phyloP scores from a whole-genome alignment of 2,113 vertebrate species.

The Cyprinodon variegatus region DNA sequence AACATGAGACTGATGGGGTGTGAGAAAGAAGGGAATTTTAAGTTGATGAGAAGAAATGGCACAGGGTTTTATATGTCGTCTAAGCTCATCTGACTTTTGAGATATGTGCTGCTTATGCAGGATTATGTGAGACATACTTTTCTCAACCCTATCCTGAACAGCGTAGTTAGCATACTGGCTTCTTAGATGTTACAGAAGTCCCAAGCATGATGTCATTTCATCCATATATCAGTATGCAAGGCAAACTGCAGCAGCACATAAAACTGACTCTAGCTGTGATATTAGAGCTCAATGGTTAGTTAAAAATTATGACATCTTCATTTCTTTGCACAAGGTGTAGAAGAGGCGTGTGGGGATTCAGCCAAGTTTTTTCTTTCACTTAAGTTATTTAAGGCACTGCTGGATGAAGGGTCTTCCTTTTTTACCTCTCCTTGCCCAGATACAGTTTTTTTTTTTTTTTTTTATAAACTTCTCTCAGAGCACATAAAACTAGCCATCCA shows the following conservation, averaged over 20 bases:
- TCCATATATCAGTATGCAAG: constrained; percentile 20
- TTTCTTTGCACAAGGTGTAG: constrained; percentile 16
- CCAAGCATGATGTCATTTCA: constrained; percentile 5
- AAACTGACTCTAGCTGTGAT: background rate
- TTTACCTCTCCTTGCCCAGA: constrained; percentile 25
- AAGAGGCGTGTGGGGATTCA: constrained; percentile 15
- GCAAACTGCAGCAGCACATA: background rate
- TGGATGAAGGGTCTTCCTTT: constrained; percentile 32
- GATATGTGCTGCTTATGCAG: constrained; percentile 68
- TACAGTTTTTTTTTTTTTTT: constrained; percentile 33
- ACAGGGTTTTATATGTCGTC: constrained; percentile 73
- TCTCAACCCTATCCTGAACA: constrained; percentile 37
- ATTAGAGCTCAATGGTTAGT: background rate
- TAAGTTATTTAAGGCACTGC: constrained; percentile 59
- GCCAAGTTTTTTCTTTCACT: constrained; percentile 37
- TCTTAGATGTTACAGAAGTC: constrained; percentile 1
- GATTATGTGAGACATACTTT: constrained; percentile 59
- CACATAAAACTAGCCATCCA: too few relatives aligned
- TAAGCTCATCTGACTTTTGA: constrained; percentile 63
- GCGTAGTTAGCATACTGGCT: constrained; percentile 6
- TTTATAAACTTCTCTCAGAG: too few relatives aligned
- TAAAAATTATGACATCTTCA: constrained; percentile 36
- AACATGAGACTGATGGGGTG: constrained; percentile 4
- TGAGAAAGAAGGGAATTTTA: constrained; percentile 16
- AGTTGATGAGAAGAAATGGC: constrained; percentile 26